phyloP scores from a whole-genome alignment of 30 jellyfish, hydroid and myxozoan species.

The Aurelia coerulea region DNA sequence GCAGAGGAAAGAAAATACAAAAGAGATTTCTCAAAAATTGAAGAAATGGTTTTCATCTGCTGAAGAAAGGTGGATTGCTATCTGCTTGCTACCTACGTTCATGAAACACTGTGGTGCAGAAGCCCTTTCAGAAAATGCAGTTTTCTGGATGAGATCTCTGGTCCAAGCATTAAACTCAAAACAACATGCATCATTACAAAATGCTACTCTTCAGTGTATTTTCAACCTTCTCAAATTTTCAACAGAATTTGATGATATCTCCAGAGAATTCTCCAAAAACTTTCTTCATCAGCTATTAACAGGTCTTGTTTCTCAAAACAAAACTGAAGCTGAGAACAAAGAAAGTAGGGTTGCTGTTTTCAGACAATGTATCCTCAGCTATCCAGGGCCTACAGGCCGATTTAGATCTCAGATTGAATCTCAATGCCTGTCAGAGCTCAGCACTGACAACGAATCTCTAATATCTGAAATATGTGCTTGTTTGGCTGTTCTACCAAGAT shows the following conservation, averaged over 20 bases:
- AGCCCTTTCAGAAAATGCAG: slow-evolving; percentile 16
- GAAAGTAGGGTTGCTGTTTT: slow-evolving; percentile 4
- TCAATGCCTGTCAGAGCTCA: slow-evolving; percentile 23
- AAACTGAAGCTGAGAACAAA: slow-evolving; percentile 1
- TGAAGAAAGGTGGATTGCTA: slow-evolving; percentile 61
- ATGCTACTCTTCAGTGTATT: slow-evolving; percentile 13
- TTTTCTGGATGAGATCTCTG: slow-evolving; percentile 57
- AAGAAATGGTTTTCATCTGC: slow-evolving; percentile 38
- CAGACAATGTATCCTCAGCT: slow-evolving; percentile 29
- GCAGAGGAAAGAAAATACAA: slow-evolving; percentile 25
- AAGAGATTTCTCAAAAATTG: slow-evolving; percentile 32
- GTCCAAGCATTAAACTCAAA: slow-evolving; percentile 32
- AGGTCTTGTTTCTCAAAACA: slow-evolving; percentile 1
- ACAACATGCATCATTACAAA: background rate
- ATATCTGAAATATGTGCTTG: slow-evolving; percentile 15
- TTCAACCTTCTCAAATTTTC: slow-evolving; percentile 21
- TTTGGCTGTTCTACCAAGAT: slow-evolving; percentile 51
- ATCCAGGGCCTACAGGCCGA: slow-evolving; percentile 68
- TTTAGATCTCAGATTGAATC: slow-evolving; percentile 53
- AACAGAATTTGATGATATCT: slow-evolving; percentile 32
- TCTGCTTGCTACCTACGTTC: slow-evolving; percentile 33
- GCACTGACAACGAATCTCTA: background rate
- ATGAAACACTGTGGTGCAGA: slow-evolving; percentile 52
- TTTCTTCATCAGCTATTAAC: slow-evolving; percentile 43
- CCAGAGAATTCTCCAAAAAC: slow-evolving; percentile 41